These are phyloP conservation scores for Epizoanthus illoricatus DNA, from an alignment of 92 coral and sea anemone species.

Conservation along the genomic window DNA sequence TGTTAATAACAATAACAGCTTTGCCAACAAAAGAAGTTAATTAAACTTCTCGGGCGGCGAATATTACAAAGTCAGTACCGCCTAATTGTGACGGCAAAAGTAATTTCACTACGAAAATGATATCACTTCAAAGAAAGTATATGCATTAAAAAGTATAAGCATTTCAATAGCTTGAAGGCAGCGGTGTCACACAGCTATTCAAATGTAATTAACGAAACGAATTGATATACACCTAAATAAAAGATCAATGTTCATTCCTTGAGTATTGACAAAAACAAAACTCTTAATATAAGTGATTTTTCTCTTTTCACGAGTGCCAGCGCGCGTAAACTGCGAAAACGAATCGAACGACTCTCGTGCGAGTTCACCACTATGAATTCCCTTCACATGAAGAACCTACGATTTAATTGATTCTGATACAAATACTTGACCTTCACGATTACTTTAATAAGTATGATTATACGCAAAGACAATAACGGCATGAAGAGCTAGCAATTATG, in stretches of 20 bases:
- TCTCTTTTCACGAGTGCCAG: not conserved
- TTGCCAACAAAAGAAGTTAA: constrained; percentile 38
- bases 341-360: not conserved
- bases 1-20: constrained; percentile 22
- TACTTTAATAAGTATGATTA: constrained; percentile 25
- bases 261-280: not conserved
- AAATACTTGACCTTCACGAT: constrained; percentile 10
- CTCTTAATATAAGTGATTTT: not conserved
- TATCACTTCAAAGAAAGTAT: not conserved
- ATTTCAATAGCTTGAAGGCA: constrained; percentile 12
- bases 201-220: constrained; percentile 1
- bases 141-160: too few relatives aligned
- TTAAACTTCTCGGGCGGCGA: constrained; percentile 37
- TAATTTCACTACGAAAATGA: constrained; percentile 6
- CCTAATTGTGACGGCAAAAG: constrained; percentile 34
- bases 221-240: not conserved
- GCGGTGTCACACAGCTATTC: constrained; percentile 1
- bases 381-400: not conserved
- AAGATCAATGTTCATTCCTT: not conserved
- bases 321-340: not conserved
- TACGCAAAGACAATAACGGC: constrained; percentile 12
- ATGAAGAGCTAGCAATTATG: not conserved
- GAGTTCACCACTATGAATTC: not conserved
- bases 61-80: constrained; percentile 30
- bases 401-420: not conserved